These are phyloP conservation scores for Polydrusus cervinus DNA, from an alignment of 2,888 invertebrate genomes.

Conservation along the genomic window DNA sequence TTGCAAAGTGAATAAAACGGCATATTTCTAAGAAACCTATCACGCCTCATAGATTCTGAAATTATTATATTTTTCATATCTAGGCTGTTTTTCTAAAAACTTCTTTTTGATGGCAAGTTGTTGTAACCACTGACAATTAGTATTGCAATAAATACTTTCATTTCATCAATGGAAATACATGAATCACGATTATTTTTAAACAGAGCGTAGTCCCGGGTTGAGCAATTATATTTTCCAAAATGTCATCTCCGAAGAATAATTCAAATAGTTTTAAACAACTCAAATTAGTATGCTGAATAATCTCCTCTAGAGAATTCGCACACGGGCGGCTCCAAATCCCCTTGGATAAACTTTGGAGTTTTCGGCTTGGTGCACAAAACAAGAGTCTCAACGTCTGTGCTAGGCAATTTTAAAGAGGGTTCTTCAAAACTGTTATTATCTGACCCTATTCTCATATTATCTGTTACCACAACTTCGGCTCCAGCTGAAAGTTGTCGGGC, in stretches of 20 bases:
- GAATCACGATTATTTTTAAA: neutral
- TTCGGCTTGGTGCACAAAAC: neutral
- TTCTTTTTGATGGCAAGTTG: slow-evolving; percentile 47
- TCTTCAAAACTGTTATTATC: neutral
- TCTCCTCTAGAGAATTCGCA: neutral
- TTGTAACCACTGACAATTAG: slow-evolving; percentile 57
- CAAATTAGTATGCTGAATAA: slow-evolving; percentile 1
- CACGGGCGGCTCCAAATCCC: slow-evolving; percentile 1
- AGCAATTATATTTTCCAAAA: neutral
- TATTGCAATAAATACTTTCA: slow-evolving; percentile 40
- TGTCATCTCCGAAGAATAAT: neutral
- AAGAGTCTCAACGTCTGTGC: neutral
- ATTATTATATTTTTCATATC: slow-evolving; percentile 55
- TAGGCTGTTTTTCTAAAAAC: slow-evolving; percentile 55
- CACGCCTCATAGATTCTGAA: slow-evolving; percentile 55
- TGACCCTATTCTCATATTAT: neutral
- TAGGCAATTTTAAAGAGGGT: neutral
- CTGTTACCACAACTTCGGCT: neutral
- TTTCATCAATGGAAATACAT: neutral
- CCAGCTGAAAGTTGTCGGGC: neutral
- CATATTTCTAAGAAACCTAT: slow-evolving; percentile 49
- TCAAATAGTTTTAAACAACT: neutral
- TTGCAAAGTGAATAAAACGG: slow-evolving; percentile 1
- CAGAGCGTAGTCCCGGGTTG: neutral
- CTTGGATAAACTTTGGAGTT: neutral